Conservation (phyloP, 2,888 invertebrate species). For the Girardia tigrina region DNA sequence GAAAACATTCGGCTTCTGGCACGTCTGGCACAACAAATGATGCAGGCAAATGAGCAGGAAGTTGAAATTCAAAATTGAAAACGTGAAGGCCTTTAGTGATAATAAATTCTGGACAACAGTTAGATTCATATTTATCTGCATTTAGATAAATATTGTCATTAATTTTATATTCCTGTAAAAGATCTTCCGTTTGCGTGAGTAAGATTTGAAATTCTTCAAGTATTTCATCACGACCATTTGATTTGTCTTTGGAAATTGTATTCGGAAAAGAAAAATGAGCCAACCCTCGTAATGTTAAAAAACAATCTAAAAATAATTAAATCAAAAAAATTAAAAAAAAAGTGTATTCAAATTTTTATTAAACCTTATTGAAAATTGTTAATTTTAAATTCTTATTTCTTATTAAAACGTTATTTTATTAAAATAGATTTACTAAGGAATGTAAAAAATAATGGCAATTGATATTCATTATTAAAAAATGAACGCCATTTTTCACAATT, state of each 20-base stretch:
- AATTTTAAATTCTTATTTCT: too few relatives aligned
- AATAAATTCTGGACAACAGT: conserved; percentile 29
- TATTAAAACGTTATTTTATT: too few relatives aligned
- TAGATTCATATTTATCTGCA: conserved; percentile 6
- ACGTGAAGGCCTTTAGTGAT: conserved; percentile 34
- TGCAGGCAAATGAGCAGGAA: conserved; percentile 35
- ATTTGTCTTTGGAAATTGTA: neutral
- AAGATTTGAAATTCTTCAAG: conserved; percentile 18
- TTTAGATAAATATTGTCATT: conserved; percentile 1
- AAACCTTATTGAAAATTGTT: too few relatives aligned
- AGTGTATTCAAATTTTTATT: too few relatives aligned
- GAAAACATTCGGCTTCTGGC: conserved; percentile 18
- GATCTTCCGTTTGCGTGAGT: conserved; percentile 3
- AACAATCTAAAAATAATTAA: neutral
- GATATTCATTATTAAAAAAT: too few relatives aligned
- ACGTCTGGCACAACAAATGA: conserved; percentile 24
- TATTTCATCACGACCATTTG: neutral
- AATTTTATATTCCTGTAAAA: neutral
- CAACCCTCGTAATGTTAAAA: conserved; percentile 7
- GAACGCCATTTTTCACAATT: too few relatives aligned
- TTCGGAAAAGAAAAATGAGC: conserved; percentile 13
- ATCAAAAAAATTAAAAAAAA: too few relatives aligned
- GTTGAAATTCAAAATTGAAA: conserved; percentile 36
- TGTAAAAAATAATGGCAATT: too few relatives aligned
- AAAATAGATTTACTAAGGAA: too few relatives aligned